Base-by-base conservation (phyloP, 2,888 invertebrate species). In the Tachina grossa region DNA sequence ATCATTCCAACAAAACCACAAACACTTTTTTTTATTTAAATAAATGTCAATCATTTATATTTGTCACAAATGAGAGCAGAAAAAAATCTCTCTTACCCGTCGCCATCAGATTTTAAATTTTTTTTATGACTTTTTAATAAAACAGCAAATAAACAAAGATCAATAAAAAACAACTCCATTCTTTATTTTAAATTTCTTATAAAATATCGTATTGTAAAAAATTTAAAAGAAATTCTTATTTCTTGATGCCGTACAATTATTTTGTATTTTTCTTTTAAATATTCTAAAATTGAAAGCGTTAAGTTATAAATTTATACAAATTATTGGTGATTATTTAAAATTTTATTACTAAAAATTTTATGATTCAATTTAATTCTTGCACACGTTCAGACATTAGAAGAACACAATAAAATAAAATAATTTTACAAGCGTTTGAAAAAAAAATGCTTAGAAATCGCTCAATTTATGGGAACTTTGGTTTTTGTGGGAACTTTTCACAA, bases 11-110 rank as follows among this genome's bases (percentile, higher is more conserved):
- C 10, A 66, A 59, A 77, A 77, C 77, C 77, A 68, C 77, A 68
- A 59, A 59, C 41, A 77, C 68, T 59, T 77, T 47, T 49, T 61
- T 47, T 49, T 61, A 31, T 19, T 16, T 16, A 55, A 76, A 41
- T 77, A 77, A 68, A 55, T 59, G 77, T 66, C 77, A 77, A 59
- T 77, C 77, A 68, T 47, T 57, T 77, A 14, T 59, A 59, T 49
- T 49, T 41, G 9, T 14, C 16, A 66, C 22, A 47, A 43, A 43
- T 65, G 31, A 8, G 51, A 65, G 41, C 41, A n/a, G 14, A 39
- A 49, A 39, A 49, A 47, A 61, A 10, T 41, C 11, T 19, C 2
- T 49, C 31, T 74, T 41, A 43, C 10, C 51, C 11, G 74, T 61
- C 74, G 74, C 61, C 61, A 61, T 75, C 11, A 47, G 19, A 41